These are phyloP conservation scores for Oxycera nigricornis DNA, from an alignment of 2,888 invertebrate genomes.

Conservation along the genomic window DNA sequence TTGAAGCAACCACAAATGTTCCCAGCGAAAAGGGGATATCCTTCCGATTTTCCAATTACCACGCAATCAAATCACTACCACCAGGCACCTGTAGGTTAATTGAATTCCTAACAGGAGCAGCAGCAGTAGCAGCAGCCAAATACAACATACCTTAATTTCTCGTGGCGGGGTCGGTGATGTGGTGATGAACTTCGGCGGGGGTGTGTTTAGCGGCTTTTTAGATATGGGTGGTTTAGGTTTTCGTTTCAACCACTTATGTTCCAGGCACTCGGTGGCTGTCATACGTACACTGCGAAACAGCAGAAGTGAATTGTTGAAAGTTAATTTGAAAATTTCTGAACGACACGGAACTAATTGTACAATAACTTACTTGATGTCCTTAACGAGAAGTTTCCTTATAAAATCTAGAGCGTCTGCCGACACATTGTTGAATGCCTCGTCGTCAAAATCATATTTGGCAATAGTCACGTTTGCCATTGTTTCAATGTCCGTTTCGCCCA, in stretches of 20 bases:
- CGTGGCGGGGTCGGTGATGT: constrained; percentile 55
- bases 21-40: background rate
- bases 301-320: constrained; percentile 43
- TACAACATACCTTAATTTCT: constrained; percentile 18
- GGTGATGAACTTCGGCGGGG: constrained; percentile 55
- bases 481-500: constrained; percentile 97
- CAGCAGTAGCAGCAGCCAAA: too few relatives aligned
- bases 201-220: constrained; percentile 54
- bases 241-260: constrained; percentile 84
- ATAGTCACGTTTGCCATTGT: constrained; percentile 99
- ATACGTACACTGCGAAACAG: constrained; percentile 73
- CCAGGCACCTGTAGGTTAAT: constrained; percentile 28
- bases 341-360: background rate
- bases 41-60: background rate
- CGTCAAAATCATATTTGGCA: constrained; percentile 96
- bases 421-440: constrained; percentile 94
- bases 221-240: constrained; percentile 61
- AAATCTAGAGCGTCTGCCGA: constrained; percentile 96
- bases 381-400: constrained; percentile 87
- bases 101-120: constrained; percentile 21
- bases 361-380: constrained; percentile 85
- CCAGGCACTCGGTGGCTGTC: constrained; percentile 82
- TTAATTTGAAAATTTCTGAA: background rate
- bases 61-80: constrained; percentile 12
- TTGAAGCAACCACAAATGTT: background rate